phyloP scores from a whole-genome alignment of 1,140 invertebrate genomes.

The Delia radicum region DNA sequence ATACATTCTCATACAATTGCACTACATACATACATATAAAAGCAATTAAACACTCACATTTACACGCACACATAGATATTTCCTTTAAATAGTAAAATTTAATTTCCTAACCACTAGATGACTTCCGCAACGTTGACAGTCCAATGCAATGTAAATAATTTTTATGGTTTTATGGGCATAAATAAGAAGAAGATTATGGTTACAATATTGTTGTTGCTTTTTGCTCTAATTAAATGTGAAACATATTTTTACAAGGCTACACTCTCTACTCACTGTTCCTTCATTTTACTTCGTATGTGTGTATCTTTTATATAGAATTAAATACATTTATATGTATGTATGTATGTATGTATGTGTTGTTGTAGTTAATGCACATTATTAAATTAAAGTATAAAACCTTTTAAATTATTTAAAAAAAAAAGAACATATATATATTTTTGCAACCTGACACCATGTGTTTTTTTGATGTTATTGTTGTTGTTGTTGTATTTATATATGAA shows the following conservation, averaged over 20 bases:
- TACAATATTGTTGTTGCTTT: background rate
- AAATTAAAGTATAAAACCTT: no score
- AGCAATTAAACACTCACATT: background rate
- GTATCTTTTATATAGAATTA: background rate
- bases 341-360: background rate
- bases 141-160: slow-evolving; percentile 1
- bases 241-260: background rate
- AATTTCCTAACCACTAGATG: slow-evolving; percentile 18
- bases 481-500: background rate
- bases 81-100: background rate
- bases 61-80: background rate
- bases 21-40: background rate
- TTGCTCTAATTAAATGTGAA: no score
- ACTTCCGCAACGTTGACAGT: slow-evolving; percentile 9
- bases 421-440: background rate
- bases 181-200: background rate
- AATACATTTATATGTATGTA: background rate
- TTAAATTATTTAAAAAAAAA: no score
- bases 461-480: background rate
- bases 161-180: background rate
- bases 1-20: no score
- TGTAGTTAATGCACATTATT: background rate
- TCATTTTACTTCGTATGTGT: no score
- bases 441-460: slow-evolving; percentile 4
- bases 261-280: no score